These are phyloP conservation scores for Delphinapterus leucas DNA, from an alignment of 2,113 vertebrate genomes.

Conservation along the genomic window DNA sequence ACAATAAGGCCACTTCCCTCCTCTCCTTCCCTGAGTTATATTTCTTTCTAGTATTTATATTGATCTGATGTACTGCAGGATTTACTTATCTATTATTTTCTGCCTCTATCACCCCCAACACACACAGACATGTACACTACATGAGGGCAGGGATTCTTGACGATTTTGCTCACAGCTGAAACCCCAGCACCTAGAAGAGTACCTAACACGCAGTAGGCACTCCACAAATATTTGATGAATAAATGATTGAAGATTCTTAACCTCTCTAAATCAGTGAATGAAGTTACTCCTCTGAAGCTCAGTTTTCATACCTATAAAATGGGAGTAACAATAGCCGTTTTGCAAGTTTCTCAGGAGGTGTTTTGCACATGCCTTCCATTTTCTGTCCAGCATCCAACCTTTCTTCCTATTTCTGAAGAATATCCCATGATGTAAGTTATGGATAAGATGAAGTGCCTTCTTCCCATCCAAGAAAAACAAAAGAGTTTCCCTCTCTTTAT, in stretches of 20 bases:
- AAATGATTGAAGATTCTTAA: not conserved
- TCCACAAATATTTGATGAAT: not conserved
- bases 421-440: not conserved
- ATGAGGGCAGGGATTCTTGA: not conserved
- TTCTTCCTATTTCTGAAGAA: not conserved
- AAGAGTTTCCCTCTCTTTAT: not conserved
- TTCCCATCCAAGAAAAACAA: not conserved
- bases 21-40: not conserved
- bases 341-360: not conserved
- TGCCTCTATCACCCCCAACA: not conserved
- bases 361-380: not conserved
- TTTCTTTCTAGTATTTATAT: not conserved
- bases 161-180: not conserved
- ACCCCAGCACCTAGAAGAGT: not conserved
- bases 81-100: not conserved
- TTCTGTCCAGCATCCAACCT: not conserved
- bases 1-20: not conserved
- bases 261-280: not conserved
- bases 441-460: not conserved
- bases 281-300: not conserved
- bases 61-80: not conserved
- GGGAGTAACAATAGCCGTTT: not conserved
- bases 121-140: not conserved
- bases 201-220: not conserved
- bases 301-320: not conserved